Conservation (phyloP, 2,888 invertebrate species). For the Halocaridina rubra region DNA sequence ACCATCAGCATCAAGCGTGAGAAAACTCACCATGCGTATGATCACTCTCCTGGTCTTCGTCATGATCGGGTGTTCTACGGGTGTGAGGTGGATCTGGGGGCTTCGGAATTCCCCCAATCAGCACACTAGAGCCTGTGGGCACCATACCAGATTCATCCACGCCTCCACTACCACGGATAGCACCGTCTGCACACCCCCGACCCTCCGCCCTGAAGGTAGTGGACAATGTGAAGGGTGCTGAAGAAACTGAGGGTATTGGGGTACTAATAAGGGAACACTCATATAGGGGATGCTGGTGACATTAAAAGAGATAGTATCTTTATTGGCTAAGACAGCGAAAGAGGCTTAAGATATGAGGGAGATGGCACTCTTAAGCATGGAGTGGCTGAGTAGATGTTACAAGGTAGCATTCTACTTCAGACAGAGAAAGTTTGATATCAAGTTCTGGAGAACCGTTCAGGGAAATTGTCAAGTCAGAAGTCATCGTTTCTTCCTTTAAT, state of each 20-base stretch:
- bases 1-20: not conserved
- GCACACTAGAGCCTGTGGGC: constrained; percentile 8
- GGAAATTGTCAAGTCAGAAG: too few species aligned
- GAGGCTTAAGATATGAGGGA: too few species aligned
- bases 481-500: too few species aligned
- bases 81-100: constrained; percentile 62
- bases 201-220: constrained; percentile 59
- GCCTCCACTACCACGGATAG: constrained; percentile 42
- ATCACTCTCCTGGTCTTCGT: constrained; percentile 52
- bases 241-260: too few species aligned
- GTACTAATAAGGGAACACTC: not conserved
- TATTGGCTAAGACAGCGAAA: too few species aligned
- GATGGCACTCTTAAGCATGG: too few species aligned
- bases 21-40: constrained; percentile 50
- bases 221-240: too few species aligned
- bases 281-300: not conserved
- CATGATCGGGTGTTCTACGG: constrained; percentile 36
- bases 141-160: constrained; percentile 35
- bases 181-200: constrained; percentile 61
- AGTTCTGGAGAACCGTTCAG: too few species aligned
- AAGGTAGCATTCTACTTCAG: too few species aligned
- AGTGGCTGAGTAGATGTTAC: too few species aligned
- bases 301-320: not conserved
- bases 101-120: constrained; percentile 55
- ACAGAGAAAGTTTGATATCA: too few species aligned